These are phyloP conservation scores for Sympetrum striolatum DNA, from an alignment of 2,888 invertebrate species.

Conservation along the genomic window DNA sequence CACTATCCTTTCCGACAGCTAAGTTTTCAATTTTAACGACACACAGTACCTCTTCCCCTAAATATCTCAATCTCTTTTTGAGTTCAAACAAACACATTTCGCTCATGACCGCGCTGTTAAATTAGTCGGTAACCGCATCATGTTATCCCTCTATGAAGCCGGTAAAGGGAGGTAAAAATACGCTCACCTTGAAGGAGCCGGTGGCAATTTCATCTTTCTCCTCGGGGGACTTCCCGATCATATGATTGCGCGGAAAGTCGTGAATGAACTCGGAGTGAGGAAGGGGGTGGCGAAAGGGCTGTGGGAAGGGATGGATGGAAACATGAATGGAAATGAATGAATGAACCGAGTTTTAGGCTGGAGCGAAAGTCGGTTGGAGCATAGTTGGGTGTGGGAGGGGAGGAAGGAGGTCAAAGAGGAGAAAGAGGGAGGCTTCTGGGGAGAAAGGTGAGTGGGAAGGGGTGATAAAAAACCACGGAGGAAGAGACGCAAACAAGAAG, in stretches of 20 bases:
- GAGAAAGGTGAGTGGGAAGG: background rate
- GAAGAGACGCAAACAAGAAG: background rate
- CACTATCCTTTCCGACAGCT: too few relatives aligned
- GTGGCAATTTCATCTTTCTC: background rate
- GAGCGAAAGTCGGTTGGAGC: background rate
- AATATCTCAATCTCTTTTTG: too few relatives aligned
- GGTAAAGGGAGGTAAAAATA: too few relatives aligned
- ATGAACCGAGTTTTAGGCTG: background rate
- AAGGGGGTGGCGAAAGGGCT: background rate
- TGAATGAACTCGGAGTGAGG: background rate
- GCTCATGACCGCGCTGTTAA: too few relatives aligned
- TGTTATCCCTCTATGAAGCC: too few relatives aligned
- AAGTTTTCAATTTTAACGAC: too few relatives aligned
- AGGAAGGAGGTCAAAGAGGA: background rate
- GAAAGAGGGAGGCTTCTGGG: background rate
- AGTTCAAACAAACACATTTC: too few relatives aligned
- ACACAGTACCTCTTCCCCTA: too few relatives aligned
- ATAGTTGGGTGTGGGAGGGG: background rate
- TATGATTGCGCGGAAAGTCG: background rate
- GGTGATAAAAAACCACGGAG: background rate
- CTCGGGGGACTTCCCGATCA: background rate
- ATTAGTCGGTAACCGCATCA: too few relatives aligned
- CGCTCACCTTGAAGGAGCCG: background rate
- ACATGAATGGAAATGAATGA: background rate
- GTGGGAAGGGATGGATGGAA: background rate